A percentile compares a stretch with the other conserved stretches of the same genome.
phyloP scores from a whole-genome alignment of 2,113 vertebrate genomes.

The Podarcis raffonei region DNA sequence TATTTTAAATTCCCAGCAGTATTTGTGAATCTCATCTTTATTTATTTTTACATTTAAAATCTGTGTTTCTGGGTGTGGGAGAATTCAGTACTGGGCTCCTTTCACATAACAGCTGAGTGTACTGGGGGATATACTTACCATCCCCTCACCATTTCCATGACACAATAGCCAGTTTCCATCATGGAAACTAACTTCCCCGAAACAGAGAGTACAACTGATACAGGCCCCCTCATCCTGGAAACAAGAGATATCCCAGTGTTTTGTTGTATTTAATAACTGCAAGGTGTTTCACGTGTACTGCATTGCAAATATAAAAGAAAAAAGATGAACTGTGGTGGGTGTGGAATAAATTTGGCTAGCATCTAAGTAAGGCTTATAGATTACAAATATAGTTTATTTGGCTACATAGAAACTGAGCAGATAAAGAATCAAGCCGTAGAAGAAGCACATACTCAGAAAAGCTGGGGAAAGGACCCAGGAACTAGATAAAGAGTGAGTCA shows the following conservation, averaged over 20 bases:
- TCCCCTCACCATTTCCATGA: neutral
- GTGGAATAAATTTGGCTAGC: neutral
- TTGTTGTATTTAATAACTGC: neutral
- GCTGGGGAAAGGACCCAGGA: neutral
- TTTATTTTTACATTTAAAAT: neutral
- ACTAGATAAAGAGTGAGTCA: neutral
- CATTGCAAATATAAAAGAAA: too few relatives aligned
- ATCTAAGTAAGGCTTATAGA: neutral
- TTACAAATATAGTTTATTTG: neutral
- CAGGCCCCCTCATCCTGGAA: neutral
- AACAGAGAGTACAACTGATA: neutral
- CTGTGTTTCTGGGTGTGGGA: neutral
- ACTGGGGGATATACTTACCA: neutral
- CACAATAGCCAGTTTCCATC: neutral
- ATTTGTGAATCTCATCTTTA: neutral
- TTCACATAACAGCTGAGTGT: neutral
- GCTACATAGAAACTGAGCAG: neutral
- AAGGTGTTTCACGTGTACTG: neutral
- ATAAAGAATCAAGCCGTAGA: neutral
- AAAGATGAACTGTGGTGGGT: neutral
- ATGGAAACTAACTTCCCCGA: neutral
- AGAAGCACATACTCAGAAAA: neutral
- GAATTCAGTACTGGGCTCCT: neutral
- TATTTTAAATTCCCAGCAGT: neutral
- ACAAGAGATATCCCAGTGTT: neutral